Percentiles rank a stretch among this genome's conserved stretches.
phyloP scores from a whole-genome alignment of 92 coral and sea anemone genomes.

The Porites evermanni region DNA sequence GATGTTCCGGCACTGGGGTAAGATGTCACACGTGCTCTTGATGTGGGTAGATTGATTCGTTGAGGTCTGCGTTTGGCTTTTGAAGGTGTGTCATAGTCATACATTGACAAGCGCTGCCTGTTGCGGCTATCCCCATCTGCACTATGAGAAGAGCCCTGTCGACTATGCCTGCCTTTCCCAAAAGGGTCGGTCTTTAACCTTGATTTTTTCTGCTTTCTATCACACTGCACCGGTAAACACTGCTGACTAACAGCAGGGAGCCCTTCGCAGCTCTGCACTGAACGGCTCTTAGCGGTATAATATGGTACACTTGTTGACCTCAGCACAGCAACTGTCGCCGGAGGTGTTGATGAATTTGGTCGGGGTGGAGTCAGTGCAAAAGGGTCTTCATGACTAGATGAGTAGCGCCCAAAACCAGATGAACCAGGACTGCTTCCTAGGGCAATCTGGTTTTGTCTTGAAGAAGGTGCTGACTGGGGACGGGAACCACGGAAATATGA shows the following conservation, averaged over 20 bases:
- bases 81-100: constrained; percentile 38
- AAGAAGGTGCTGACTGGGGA: constrained; percentile 90
- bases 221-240: constrained; percentile 78
- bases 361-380: constrained; percentile 70
- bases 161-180: constrained; percentile 56
- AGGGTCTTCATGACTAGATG: constrained; percentile 73
- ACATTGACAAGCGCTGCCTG: constrained; percentile 26
- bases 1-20: constrained; percentile 72
- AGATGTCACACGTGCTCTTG: constrained; percentile 61
- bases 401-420: constrained; percentile 52
- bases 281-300: constrained; percentile 88
- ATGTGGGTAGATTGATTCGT: constrained; percentile 74
- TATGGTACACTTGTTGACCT: constrained; percentile 81
- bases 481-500: constrained; percentile 53
- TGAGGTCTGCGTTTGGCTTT: constrained; percentile 43
- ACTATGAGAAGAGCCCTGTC: constrained; percentile 86
- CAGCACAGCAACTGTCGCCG: constrained; percentile 82
- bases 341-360: constrained; percentile 68
- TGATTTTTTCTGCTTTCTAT: constrained; percentile 37
- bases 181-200: not conserved
- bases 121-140: constrained; percentile 64
- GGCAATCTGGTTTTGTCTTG: constrained; percentile 62
- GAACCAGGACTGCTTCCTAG: constrained; percentile 33
- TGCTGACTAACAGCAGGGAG: constrained; percentile 77
- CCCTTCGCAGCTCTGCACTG: constrained; percentile 68